Base-by-base conservation (phyloP, 2,888 invertebrate species). In the Nysson spinosus region DNA sequence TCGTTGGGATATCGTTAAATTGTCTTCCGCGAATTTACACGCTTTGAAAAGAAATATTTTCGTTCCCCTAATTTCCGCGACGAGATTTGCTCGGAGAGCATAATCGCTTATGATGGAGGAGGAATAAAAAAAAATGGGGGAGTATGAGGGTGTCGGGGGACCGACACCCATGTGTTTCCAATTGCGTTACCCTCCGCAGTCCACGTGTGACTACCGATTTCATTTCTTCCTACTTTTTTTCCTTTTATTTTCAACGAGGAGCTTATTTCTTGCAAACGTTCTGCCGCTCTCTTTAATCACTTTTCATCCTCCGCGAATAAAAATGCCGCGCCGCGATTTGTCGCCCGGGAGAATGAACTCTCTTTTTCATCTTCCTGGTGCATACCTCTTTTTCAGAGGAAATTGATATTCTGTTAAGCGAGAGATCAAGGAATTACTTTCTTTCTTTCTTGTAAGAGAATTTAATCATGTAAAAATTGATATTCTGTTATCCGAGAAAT, bases 251-350 rank as follows among this genome's bases (percentile, higher is more conserved):
- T 39, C 24, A 52, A 43, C 70, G 46, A 49, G 52, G 40, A 35
- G 40, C 51, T 39, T 49, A 51, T 74, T 69, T 72, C 72, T 70
- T 74, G 70, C 61, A 52, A 47, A 54, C 55, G 40, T 39, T 50
- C 40, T 14, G 40, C 57, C 60, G 55, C 61, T 72, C n/a, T n/a
- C 69, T 72, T 73, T 72, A 69, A 66, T 72, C 73, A 62, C 62
- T 34, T 42, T 24, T 46, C 32, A 16, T 19, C 14, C 14, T 43
- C 28, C 34, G 47, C 55, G 51, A 67, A 69, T 60, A 72, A 72
- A 72, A 75, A 58, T 66, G 62, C 43, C 47, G 58, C 44, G 39
- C 50, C 47, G 56, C 69, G 76, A 75, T 69, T 77, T 76, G 66
- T 72, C 75, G 57, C 44, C 61, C 57, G 34, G 22, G 39, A 28